Evolutionary conservation across 2,888 invertebrate species (phyloP).

Genomic region (Drosophila atroscutellata): DNA sequence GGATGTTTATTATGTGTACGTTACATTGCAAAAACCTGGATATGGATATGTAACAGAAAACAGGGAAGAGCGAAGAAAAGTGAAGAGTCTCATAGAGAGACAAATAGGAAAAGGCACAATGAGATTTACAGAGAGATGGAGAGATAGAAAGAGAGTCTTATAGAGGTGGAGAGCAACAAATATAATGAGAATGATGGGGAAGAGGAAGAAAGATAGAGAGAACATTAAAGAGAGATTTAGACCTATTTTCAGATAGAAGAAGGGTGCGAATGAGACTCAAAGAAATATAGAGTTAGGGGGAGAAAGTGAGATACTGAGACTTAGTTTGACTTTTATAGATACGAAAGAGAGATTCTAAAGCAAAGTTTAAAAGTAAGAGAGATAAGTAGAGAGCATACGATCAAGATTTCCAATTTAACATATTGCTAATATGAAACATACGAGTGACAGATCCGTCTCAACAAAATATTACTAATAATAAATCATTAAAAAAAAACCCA

Average conservation of each 20-base stretch:
- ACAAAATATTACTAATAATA: background rate
- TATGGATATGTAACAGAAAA: too few relatives aligned
- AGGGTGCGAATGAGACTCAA: background rate
- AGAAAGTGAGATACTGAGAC: background rate
- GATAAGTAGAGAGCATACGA: background rate
- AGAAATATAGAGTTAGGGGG: background rate
- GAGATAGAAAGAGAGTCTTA: background rate
- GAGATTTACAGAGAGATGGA: background rate
- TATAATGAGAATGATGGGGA: background rate
- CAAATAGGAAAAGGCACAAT: rapidly evolving
- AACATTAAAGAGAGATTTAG: background rate
- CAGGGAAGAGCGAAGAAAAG: background rate
- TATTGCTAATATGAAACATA: background rate
- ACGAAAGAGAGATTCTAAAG: background rate
- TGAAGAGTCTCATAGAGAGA: background rate
- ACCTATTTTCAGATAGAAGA: background rate
- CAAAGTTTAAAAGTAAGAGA: background rate
- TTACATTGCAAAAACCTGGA: background rate
- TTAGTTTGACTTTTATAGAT: background rate
- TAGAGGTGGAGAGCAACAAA: background rate
- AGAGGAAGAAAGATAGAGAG: background rate
- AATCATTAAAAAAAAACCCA: background rate
- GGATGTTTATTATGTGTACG: slow-evolving; percentile 25
- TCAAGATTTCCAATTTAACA: background rate
- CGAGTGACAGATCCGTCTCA: background rate